A percentile compares a stretch with the other conserved stretches of the same genome.
Conservation (phyloP, 1,140 invertebrate species). For the Leptinotarsa lineolata region DNA sequence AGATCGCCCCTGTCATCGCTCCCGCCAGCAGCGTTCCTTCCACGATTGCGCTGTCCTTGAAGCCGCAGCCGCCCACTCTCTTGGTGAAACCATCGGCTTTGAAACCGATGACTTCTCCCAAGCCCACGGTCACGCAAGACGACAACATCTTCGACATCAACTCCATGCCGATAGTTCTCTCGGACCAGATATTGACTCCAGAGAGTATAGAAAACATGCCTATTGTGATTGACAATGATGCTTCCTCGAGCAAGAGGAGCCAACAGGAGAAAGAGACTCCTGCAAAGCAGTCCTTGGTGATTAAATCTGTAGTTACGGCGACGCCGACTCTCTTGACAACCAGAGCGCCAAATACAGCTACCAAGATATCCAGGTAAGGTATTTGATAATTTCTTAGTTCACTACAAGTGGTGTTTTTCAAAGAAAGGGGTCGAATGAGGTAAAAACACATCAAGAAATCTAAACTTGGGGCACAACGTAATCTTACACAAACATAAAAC, state of each 20-base stretch:
- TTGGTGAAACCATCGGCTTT: neutral
- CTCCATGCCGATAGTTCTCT: slow-evolving; percentile 73
- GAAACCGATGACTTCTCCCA: neutral
- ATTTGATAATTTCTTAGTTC: no score
- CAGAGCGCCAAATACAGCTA: slow-evolving; percentile 4
- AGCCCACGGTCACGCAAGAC: slow-evolving; percentile 52
- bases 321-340: neutral
- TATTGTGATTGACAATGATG: slow-evolving; percentile 57
- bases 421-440: no score
- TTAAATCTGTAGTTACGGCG: neutral
- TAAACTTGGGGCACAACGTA: no score
- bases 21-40: neutral
- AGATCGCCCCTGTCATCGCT: neutral
- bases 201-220: slow-evolving; percentile 69
- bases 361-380: neutral
- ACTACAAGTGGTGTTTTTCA: no score
- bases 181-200: slow-evolving; percentile 66
- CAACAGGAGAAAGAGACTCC: neutral
- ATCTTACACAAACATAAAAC: no score
- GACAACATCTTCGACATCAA: slow-evolving; percentile 73
- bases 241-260: neutral
- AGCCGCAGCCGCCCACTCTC: neutral
- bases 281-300: neutral
- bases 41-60: neutral
- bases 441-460: no score